Evolutionary conservation across 1,140 invertebrate genomes (phyloP).

Genomic region (Phocides pigmalion): DNA sequence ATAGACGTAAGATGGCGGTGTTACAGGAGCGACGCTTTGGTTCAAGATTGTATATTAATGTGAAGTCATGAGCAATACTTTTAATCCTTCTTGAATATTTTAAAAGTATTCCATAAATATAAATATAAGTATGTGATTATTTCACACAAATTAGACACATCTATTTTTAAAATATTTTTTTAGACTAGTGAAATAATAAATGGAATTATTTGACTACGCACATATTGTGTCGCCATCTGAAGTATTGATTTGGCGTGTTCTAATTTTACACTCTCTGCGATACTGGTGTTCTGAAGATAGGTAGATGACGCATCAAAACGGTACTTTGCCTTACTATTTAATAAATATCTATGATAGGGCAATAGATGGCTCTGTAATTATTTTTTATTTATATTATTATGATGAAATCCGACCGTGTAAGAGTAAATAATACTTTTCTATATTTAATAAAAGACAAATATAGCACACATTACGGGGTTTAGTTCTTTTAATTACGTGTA

Average conservation of each 20-base stretch:
- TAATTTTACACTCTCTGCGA: constrained; percentile 42
- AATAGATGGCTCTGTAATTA: constrained; percentile 67
- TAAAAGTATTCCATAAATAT: background rate
- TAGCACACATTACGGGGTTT: no score
- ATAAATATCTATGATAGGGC: constrained; percentile 52
- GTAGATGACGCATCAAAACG: constrained; percentile 51
- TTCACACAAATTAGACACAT: background rate
- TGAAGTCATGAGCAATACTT: constrained; percentile 1
- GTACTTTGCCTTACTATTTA: constrained; percentile 53
- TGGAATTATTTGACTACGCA: constrained; percentile 38
- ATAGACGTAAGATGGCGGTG: constrained; percentile 76
- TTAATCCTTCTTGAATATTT: background rate
- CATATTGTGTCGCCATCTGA: constrained; percentile 59
- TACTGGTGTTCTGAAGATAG: constrained; percentile 24
- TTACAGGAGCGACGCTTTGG: constrained; percentile 39
- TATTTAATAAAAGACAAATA: no score
- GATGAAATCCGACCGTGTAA: background rate
- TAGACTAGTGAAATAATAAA: constrained; percentile 18
- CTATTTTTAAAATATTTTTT: background rate
- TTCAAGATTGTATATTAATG: background rate
- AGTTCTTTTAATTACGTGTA: no score
- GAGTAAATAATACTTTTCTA: no score
- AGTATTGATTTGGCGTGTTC: constrained; percentile 61
- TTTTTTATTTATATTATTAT: constrained; percentile 5
- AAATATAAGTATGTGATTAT: background rate